Evolutionary conservation across 2,888 invertebrate species (phyloP), one percentile per base, ranked within the genome.

Genomic region (Eupsilia transversa): DNA sequence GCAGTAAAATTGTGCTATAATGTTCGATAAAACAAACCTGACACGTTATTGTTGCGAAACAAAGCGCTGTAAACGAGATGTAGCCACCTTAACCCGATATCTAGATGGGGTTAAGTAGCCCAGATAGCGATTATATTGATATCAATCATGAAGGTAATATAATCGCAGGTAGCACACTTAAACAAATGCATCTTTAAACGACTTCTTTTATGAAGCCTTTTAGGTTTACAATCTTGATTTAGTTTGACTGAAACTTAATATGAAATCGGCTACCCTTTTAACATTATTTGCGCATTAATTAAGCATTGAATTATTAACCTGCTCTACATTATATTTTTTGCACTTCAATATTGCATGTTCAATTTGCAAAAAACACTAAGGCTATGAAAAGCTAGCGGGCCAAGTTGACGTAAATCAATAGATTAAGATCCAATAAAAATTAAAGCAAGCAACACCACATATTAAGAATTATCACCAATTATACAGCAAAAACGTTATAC

Each of bases 401-500:
- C 35, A 35, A 69, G 14, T 43, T 85, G 85, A 87, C 88, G 87
- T 91, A 89, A 92, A 92, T 92, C 88, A 90, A 89, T 89, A 84
- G 92, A 93, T 92, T 92, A 88, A 84, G 85, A 94, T 91, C 89
- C 80, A 83, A 81, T 84, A 84, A 84, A 85, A 84, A 80, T 83
- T 73, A 38, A 78, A 89, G 85, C 87, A 87, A 86, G 83, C 46
- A 12, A 60, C 46, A 87, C 61, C 52, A 33, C 61, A 59, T 61
- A 70, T 66, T 63, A 70, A 88, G 89, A 86, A 92, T 93, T 92
- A 93, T 88, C 89, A 90, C 89, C 91, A 92, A 94, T 94, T 94
- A 94, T 85, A 85, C 77, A 59, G 89, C 88, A 93, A 94, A 92
- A 84, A 77, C 71, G 80, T 38, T 78, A 89, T 89, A 88, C 89